Evolutionary conservation across 1,140 invertebrate species (phyloP), one percentile per base, ranked within the genome.

Genomic region (Oedothorax gibbosus): DNA sequence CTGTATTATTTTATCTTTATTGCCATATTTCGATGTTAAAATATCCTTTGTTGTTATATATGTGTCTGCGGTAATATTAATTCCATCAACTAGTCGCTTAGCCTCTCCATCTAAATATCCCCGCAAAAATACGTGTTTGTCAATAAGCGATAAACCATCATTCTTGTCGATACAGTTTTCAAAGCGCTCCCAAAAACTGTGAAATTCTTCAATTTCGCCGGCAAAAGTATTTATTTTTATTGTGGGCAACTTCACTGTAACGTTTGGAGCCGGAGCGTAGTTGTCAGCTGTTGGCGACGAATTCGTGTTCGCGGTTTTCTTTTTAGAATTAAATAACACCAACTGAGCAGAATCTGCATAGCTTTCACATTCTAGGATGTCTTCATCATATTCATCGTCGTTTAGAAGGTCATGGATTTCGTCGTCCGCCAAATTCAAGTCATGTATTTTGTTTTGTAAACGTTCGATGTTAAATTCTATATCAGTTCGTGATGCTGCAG

Each of bases 1-100:
- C n/a, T 77, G 5, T 6, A 62, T 6, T 62, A 62, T 62, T 62
- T 62, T 62, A 6, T 62, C 57, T 11, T 62, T 62, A 6, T 62
- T 62, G 57, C 57, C 10, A 62, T 62, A 62, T 62, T 68, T 68
- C n/a, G 65, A n/a, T n/a, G n/a, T n/a, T n/a, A n/a, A n/a, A n/a
- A n/a, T n/a, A n/a, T n/a, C n/a, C n/a, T n/a, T n/a, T n/a, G n/a
- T n/a, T n/a, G n/a, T n/a, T n/a, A n/a, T n/a, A n/a, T n/a, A n/a
- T n/a, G n/a, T n/a, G n/a, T n/a, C n/a, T n/a, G n/a, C n/a, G n/a
- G n/a, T n/a, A n/a, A n/a, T n/a, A n/a, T n/a, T n/a, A n/a, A n/a
- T n/a, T n/a, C n/a, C n/a, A n/a, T n/a, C n/a, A n/a, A n/a, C n/a
- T n/a, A n/a, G n/a, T n/a, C n/a, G n/a, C n/a, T n/a, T n/a, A n/a